These are phyloP conservation scores for Muscicapa adusta DNA, from an alignment of 2,113 vertebrate genomes.

Conservation along the genomic window DNA sequence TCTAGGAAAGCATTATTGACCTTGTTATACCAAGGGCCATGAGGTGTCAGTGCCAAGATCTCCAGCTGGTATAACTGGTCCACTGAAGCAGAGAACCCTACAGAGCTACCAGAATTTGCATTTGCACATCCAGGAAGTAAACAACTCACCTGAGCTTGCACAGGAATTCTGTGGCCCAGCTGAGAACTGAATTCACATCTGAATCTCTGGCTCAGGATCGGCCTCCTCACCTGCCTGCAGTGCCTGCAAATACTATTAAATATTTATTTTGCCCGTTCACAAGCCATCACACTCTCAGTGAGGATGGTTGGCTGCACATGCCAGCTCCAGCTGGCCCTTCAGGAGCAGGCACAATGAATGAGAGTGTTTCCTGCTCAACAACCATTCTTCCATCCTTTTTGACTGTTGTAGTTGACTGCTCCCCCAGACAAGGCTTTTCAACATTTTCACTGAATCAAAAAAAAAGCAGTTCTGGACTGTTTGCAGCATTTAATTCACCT, in stretches of 20 bases:
- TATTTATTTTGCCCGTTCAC: not conserved
- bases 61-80: not conserved
- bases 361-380: not conserved
- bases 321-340: not conserved
- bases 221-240: not conserved
- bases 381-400: not conserved
- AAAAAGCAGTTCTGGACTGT: not conserved
- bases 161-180: not conserved
- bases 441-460: not conserved
- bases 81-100: not conserved
- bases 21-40: not conserved
- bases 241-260: not conserved
- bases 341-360: not conserved
- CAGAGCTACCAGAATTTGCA: not conserved
- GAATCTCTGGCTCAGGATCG: not conserved
- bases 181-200: not conserved
- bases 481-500: constrained; percentile 13
- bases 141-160: not conserved
- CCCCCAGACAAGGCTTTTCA: not conserved
- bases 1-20: not conserved
- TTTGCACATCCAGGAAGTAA: not conserved
- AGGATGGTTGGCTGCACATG: not conserved
- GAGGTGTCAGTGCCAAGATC: not conserved
- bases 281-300: not conserved
- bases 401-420: not conserved